Evolutionary conservation across 1,140 invertebrate species (phyloP).

Genomic region (Ridgeia piscesae): DNA sequence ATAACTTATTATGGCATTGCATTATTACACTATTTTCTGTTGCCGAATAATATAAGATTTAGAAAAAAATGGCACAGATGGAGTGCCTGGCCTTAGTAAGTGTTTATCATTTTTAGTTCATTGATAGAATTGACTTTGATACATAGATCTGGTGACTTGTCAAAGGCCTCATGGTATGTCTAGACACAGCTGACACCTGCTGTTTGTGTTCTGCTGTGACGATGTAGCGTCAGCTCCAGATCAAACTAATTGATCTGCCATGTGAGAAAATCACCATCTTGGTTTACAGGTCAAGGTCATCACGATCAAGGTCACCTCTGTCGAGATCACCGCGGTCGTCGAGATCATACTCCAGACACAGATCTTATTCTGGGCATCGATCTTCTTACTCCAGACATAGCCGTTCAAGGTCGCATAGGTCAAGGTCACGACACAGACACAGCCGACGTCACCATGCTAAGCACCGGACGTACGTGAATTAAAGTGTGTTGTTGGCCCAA

Average conservation of each 20-base stretch:
- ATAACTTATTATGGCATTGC: too few relatives aligned
- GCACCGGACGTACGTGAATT: neutral
- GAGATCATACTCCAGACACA: slow-evolving; percentile 36
- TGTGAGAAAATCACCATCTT: slow-evolving; percentile 22
- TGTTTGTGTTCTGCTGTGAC: neutral
- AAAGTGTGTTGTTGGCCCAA: neutral
- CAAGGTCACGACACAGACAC: slow-evolving; percentile 38
- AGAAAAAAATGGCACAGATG: too few relatives aligned
- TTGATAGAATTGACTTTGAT: too few relatives aligned
- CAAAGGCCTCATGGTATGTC: too few relatives aligned
- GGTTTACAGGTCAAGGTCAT: slow-evolving; percentile 37
- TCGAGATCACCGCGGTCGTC: slow-evolving; percentile 31
- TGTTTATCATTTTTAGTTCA: too few relatives aligned
- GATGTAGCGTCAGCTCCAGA: neutral
- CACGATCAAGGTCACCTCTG: slow-evolving; percentile 26
- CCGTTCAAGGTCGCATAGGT: slow-evolving; percentile 35
- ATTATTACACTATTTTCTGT: too few relatives aligned
- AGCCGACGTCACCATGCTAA: slow-evolving; percentile 30
- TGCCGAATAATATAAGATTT: too few relatives aligned
- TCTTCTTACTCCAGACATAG: slow-evolving; percentile 33
- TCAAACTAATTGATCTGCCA: neutral
- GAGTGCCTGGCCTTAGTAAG: too few relatives aligned
- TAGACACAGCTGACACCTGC: too few relatives aligned
- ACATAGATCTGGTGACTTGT: too few relatives aligned
- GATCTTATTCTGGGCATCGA: slow-evolving; percentile 41